These are phyloP conservation scores for Strigamia maritima DNA, from an alignment of 2,888 invertebrate species.

Conservation along the genomic window DNA sequence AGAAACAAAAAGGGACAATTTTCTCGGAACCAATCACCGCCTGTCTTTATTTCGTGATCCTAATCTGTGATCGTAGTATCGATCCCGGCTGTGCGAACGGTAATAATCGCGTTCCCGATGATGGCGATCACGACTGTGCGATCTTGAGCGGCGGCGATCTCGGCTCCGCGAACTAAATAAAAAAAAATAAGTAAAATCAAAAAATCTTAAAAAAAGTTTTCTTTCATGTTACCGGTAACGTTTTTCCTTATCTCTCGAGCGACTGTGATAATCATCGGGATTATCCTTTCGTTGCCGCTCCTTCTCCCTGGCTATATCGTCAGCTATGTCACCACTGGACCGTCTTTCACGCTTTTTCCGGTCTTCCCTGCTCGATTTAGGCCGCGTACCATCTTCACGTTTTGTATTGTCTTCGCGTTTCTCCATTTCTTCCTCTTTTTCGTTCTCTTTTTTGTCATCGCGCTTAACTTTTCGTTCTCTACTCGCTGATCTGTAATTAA, in stretches of 20 bases:
- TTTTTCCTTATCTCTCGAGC: conserved; percentile 23
- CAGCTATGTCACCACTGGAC: conserved; percentile 39
- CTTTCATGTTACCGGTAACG: neutral
- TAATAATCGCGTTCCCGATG: conserved; percentile 35
- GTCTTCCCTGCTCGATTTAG: conserved; percentile 31
- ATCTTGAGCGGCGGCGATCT: conserved; percentile 34
- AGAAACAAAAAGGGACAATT: conserved; percentile 11
- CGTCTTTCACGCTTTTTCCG: conserved; percentile 39
- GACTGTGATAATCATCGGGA: neutral
- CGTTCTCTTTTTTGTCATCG: conserved; percentile 38
- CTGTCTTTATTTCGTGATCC: conserved; percentile 21
- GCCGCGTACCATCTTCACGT: conserved; percentile 1
- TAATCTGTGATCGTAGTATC: conserved; percentile 15
- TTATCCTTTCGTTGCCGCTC: conserved; percentile 41
- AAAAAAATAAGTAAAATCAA: neutral
- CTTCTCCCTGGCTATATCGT: conserved; percentile 42
- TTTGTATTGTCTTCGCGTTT: conserved; percentile 37
- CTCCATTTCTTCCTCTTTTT: conserved; percentile 48
- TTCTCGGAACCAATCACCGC: neutral
- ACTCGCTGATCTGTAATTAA: conserved; percentile 39
- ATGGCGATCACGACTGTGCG: conserved; percentile 37
- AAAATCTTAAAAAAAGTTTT: conserved; percentile 13
- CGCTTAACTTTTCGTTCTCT: conserved; percentile 35
- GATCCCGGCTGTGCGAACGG: conserved; percentile 36
- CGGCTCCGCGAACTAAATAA: conserved; percentile 26